phyloP scores from a whole-genome alignment of 2,888 invertebrate species.

The Dastarcus helophoroides region DNA sequence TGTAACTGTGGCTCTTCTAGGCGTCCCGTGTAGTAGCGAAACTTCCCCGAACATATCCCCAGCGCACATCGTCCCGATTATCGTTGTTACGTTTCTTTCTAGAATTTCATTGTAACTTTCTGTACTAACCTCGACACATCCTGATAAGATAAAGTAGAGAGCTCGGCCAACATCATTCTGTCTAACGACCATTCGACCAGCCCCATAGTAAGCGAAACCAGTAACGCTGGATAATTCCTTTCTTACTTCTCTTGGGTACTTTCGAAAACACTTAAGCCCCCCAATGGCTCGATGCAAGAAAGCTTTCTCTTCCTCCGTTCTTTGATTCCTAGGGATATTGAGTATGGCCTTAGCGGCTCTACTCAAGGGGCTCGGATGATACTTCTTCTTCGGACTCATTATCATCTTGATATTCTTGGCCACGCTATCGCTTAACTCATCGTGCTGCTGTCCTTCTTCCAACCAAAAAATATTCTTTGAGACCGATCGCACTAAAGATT shows the following conservation, averaged over 20 bases:
- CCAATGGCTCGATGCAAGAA: constrained; percentile 47
- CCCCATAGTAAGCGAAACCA: constrained; percentile 48
- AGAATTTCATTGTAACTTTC: constrained; percentile 41
- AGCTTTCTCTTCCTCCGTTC: constrained; percentile 49
- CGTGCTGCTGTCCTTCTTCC: constrained; percentile 39
- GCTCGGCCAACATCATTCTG: constrained; percentile 49
- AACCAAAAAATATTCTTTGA: constrained; percentile 48
- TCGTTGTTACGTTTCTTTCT: constrained; percentile 37
- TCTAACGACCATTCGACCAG: constrained; percentile 48
- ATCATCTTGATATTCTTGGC: constrained; percentile 40
- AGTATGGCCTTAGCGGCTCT: constrained; percentile 51
- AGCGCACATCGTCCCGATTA: constrained; percentile 41
- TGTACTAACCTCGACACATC: constrained; percentile 44
- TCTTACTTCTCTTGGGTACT: constrained; percentile 48
- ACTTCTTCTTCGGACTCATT: constrained; percentile 24
- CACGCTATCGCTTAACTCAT: constrained; percentile 38
- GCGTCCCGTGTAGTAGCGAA: constrained; percentile 48
- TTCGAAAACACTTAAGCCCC: constrained; percentile 48
- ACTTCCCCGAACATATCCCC: constrained; percentile 60
- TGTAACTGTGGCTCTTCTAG: constrained; percentile 48
- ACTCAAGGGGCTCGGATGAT: no score
- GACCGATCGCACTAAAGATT: constrained; percentile 44
- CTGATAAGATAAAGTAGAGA: constrained; percentile 53
- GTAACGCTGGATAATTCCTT: constrained; percentile 48
- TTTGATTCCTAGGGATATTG: constrained; percentile 41